Evolutionary conservation across 2,888 invertebrate genomes (phyloP), one percentile per base, ranked within the genome.

Genomic region (Napeogenes inachia): DNA sequence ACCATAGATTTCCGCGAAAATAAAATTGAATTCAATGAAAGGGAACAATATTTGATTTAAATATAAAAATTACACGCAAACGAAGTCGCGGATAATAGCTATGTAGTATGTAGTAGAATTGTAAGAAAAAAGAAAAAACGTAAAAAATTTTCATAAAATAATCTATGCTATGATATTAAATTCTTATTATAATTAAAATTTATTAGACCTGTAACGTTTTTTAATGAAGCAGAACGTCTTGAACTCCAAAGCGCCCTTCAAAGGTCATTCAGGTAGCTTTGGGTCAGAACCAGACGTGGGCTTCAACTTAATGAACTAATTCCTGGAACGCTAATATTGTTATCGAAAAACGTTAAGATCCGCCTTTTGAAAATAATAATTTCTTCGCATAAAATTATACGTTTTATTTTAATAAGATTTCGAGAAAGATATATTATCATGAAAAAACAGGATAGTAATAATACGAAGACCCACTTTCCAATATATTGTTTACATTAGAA

Each of bases 241-340:
- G 13, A 38, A 38, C 57, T n/a, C 45, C 46, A 13, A 4, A 13
- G 12, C 42, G 66, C 54, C 66, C 62, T 64, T 66, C 59, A 47
- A 60, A 64, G 66, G 60, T 64, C 59, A 58, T 33, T 46, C 38
- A 61, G 61, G 61, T 64, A 64, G 13, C 45, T 56, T 59, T 62
- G 54, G 60, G 56, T 62, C 45, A 32, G 45, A 38, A 30, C 50
- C 50, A 50, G 50, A 50, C 50, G 6, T 57, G 54, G 54, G 60
- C 60, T 46, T 61, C 59, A 58, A 38, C 42, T 47, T 4, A 54
- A 57, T 46, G 54, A 12, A 57, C 50, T 42, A 38, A 45, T 46
- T 63, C 60, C 63, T 54, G 46, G 50, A 50, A 50, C 47, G 6
- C 6, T 50, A 21, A 10, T 8, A 12, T 10, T 50, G 21, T 30